Percentiles rank a stretch among this genome's conserved stretches.
Evolutionary conservation across 2,888 invertebrate genomes (phyloP).

Genomic region (Scaeva pyrastri): DNA sequence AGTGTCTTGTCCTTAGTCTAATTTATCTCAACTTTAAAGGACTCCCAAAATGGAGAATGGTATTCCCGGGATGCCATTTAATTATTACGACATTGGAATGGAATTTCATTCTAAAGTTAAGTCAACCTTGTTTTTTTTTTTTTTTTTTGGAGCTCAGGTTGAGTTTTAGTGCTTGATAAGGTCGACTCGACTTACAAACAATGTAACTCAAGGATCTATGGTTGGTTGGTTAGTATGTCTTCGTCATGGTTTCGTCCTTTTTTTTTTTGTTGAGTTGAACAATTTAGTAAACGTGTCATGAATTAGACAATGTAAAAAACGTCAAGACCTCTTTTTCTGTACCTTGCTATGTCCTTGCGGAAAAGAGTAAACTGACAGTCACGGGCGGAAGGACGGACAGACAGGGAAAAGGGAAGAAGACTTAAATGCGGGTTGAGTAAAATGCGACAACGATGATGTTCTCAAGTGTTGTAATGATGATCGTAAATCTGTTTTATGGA

Average conservation of each 20-base stretch:
- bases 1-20: no score
- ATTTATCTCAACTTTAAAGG: conserved; percentile 42
- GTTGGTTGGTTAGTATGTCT: conserved; percentile 26
- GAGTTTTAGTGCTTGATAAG: neutral
- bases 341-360: neutral
- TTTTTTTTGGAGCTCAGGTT: neutral
- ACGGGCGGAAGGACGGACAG: conserved; percentile 22
- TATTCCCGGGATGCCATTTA: conserved; percentile 58
- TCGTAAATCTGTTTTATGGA: conserved; percentile 76
- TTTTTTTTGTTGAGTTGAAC: conserved; percentile 1
- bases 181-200: conserved; percentile 58
- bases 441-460: conserved; percentile 29
- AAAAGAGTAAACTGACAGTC: neutral
- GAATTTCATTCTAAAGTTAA: conserved; percentile 51
- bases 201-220: conserved; percentile 16
- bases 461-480: conserved; percentile 73
- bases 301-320: conserved; percentile 32
- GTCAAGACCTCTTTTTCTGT: conserved; percentile 2
- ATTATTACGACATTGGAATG: conserved; percentile 65
- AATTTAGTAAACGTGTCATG: conserved; percentile 53
- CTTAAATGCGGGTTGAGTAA: conserved; percentile 32
- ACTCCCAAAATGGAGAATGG: conserved; percentile 9
- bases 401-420: conserved; percentile 7
- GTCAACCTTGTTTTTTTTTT: conserved; percentile 23
- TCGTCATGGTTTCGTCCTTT: conserved; percentile 30